Percentiles rank a stretch among this genome's conserved stretches.
Conservation (phyloP, 1,140 invertebrate genomes). For the Aphis gossypii region DNA sequence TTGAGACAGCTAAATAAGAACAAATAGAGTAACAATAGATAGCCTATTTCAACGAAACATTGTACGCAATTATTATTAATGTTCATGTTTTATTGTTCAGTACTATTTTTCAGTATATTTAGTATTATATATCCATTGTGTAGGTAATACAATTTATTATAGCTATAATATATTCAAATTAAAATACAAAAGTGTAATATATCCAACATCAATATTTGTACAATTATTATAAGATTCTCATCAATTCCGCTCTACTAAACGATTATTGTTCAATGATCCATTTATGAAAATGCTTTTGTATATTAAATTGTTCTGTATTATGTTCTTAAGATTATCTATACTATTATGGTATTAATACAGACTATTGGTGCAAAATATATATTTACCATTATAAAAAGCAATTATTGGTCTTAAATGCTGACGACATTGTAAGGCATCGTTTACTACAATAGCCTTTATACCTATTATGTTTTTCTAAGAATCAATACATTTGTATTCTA, state of each 20-base stretch:
- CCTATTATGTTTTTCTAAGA: neutral
- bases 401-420: neutral
- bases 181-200: neutral
- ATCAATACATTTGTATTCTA: neutral
- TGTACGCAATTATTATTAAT: neutral
- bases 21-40: slow-evolving; percentile 4
- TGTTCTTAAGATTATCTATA: neutral
- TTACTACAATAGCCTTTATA: neutral
- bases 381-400: neutral
- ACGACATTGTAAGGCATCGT: neutral
- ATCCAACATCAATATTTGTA: neutral
- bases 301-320: neutral
- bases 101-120: neutral
- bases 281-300: neutral
- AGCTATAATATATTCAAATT: neutral
- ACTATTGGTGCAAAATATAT: neutral
- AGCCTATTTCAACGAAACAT: neutral
- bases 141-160: too few relatives aligned
- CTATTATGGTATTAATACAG: neutral
- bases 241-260: neutral
- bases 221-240: neutral
- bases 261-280: neutral
- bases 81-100: neutral
- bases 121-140: neutral
- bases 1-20: slow-evolving; percentile 3